Percentiles rank a stretch among this genome's conserved stretches.
phyloP scores from a whole-genome alignment of 1,140 invertebrate genomes.

The Liolophura sinensis region DNA sequence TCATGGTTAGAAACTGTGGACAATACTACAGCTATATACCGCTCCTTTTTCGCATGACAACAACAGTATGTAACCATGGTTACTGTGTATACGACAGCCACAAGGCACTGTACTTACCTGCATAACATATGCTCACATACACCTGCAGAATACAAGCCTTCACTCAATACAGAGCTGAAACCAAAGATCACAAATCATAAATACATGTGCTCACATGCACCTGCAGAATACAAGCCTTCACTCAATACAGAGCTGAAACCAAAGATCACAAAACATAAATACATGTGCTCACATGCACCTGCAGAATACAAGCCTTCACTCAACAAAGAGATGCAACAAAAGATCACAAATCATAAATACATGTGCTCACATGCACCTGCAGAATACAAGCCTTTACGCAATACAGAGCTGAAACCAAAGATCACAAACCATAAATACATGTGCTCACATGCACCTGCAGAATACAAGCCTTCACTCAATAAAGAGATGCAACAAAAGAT shows the following conservation, averaged over 20 bases:
- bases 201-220: slow-evolving; percentile 40
- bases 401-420: slow-evolving; percentile 23
- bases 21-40: too few relatives aligned
- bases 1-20: too few relatives aligned
- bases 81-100: too few relatives aligned
- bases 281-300: slow-evolving; percentile 40
- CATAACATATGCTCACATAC: slow-evolving; percentile 43
- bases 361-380: slow-evolving; percentile 40
- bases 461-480: slow-evolving; percentile 26
- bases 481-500: too few relatives aligned
- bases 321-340: slow-evolving; percentile 25
- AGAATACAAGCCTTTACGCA: slow-evolving; percentile 29
- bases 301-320: slow-evolving; percentile 30
- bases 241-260: slow-evolving; percentile 27
- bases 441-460: slow-evolving; percentile 42
- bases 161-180: slow-evolving; percentile 27
- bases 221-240: slow-evolving; percentile 31
- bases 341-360: slow-evolving; percentile 39
- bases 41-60: too few relatives aligned
- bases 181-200: slow-evolving; percentile 34
- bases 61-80: too few relatives aligned
- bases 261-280: slow-evolving; percentile 36
- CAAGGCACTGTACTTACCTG: slow-evolving; percentile 24
- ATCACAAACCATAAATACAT: slow-evolving; percentile 42
- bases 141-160: slow-evolving; percentile 33